Percentiles rank a stretch among this genome's conserved stretches.
These are phyloP conservation scores for Machimus rusticus DNA, from an alignment of 2,888 invertebrate genomes.

Conservation along the genomic window DNA sequence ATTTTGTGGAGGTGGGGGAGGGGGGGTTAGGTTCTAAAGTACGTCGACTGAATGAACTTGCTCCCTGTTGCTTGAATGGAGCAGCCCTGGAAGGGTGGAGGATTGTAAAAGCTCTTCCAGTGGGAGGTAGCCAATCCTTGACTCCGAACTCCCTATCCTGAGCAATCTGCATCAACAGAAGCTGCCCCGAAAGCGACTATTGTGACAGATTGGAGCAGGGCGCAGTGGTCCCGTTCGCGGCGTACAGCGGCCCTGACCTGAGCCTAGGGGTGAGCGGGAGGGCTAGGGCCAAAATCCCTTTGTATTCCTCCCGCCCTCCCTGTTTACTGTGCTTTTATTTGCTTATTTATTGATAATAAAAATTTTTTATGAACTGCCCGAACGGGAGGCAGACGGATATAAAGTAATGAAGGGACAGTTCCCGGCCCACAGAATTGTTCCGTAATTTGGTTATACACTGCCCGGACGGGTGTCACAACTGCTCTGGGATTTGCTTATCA, in stretches of 20 bases:
- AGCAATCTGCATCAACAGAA: neutral
- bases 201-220: neutral
- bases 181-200: neutral
- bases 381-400: neutral
- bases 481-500: neutral
- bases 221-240: neutral
- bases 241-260: neutral
- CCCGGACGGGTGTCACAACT: neutral
- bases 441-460: constrained; percentile 2
- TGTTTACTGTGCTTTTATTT: neutral
- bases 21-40: neutral
- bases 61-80: constrained; percentile 32
- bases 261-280: neutral
- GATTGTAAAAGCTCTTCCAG: constrained; percentile 37
- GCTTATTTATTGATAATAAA: constrained; percentile 25
- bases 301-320: neutral
- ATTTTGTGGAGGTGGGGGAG: neutral
- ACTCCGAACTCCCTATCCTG: neutral
- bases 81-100: constrained; percentile 8
- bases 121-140: neutral
- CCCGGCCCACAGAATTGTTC: neutral
- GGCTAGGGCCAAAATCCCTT: neutral
- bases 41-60: neutral
- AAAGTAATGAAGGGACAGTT: constrained; percentile 8
- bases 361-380: constrained; percentile 11